Evolutionary conservation across 2,113 vertebrate species (phyloP).

Genomic region (Gila orcuttii): DNA sequence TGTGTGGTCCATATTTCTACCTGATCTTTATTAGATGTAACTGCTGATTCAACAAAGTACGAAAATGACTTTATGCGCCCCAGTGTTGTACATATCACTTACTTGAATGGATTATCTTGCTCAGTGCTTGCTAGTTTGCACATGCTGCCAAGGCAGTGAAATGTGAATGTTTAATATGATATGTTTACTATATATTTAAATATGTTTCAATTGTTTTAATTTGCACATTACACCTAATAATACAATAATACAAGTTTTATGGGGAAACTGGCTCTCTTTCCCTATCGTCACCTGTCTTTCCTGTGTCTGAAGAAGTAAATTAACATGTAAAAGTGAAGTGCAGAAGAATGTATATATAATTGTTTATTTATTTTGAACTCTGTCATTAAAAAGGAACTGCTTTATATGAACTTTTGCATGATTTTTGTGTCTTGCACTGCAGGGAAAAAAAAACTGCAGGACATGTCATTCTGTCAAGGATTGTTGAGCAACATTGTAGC

Average conservation of each 20-base stretch:
- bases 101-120: conserved; percentile 7
- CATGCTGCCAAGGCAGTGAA: neutral
- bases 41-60: neutral
- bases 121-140: neutral
- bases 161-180: neutral
- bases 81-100: neutral
- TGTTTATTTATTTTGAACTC: conserved; percentile 29
- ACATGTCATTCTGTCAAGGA: neutral
- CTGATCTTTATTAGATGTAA: neutral
- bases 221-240: conserved; percentile 8
- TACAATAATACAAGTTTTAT: neutral
- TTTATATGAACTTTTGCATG: neutral
- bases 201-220: neutral
- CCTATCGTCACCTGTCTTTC: neutral
- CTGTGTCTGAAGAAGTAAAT: neutral
- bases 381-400: neutral
- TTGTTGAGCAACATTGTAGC: neutral
- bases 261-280: neutral
- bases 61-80: neutral
- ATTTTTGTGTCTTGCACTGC: neutral
- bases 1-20: conserved; percentile 2
- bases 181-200: neutral
- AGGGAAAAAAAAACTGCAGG: neutral
- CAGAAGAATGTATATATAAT: neutral
- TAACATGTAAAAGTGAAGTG: neutral